Evolutionary conservation across 2,888 invertebrate species (phyloP), one percentile per base, ranked within the genome.

Genomic region (Matsumyia berberina): DNA sequence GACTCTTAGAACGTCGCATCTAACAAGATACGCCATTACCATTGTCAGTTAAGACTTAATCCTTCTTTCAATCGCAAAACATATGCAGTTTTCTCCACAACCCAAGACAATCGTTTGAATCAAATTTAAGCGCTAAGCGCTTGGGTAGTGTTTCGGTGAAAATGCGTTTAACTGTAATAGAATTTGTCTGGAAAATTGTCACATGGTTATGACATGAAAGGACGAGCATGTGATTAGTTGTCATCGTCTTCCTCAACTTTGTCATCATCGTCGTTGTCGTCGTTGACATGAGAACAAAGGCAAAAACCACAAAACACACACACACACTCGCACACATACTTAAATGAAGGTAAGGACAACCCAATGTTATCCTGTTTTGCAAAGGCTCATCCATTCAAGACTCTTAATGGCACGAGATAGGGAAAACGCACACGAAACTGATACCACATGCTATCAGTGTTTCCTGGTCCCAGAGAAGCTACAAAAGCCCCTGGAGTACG

Each of bases 81-180:
- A 83, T 69, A 55, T 74, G 78, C 64, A 37, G 33, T 62, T 51
- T 57, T 29, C 49, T 49, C 67, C 64, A 64, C 11, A 33, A n/a
- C 24, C 24, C 24, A 8, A 51, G 35, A 53, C 66, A 73, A 67
- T 67, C 33, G 53, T 58, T 58, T 31, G 55, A 80, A 80, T 67
- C 55, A 67, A 55, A 55, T 58, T 37, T 44, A 62, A n/a, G 12
- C 24, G 17, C 15, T n/a, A 19, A 55, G 64, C 55, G 66, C 66
- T 67, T 12, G 42, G 31, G n/a, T 51, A 62, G 24, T 72, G 60
- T 62, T 72, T 17, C 62, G 24, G 19, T 33, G 60, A 11, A 67
- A 69, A 79, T 79, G 53, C 80, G 80, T 85, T 76, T 76, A 85
- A 64, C 51, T 85, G 58, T 80, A 80, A 85, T 85, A 76, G 80